Evolutionary conservation across 1,140 invertebrate species (phyloP).

Genomic region (Ganaspis sp.): DNA sequence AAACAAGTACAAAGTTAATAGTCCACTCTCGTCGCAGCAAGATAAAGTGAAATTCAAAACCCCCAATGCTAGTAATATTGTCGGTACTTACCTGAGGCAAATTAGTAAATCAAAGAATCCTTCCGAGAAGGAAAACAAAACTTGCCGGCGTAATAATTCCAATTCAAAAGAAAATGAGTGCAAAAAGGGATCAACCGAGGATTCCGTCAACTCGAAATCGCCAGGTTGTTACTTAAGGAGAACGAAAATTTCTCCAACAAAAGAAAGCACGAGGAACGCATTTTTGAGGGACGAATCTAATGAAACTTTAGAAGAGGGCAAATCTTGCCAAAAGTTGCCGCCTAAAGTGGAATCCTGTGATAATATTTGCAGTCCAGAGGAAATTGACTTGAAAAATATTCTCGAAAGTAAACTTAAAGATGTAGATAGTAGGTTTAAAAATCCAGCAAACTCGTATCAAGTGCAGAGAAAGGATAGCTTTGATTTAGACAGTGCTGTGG

Average conservation of each 20-base stretch:
- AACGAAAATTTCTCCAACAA: conserved; percentile 73
- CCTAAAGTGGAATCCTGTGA: not conserved
- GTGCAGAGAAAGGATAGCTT: conserved; percentile 71
- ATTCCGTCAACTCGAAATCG: conserved; percentile 47
- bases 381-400: conserved; percentile 44
- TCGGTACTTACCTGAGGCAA: conserved; percentile 68
- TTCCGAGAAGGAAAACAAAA: conserved; percentile 62
- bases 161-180: conserved; percentile 46
- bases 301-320: conserved; percentile 21
- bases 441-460: conserved; percentile 48
- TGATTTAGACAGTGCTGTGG: conserved; percentile 71
- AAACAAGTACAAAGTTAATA: conserved; percentile 57
- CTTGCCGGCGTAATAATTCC: conserved; percentile 21
- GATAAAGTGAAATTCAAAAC: conserved; percentile 60
- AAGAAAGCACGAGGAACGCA: conserved; percentile 67
- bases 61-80: conserved; percentile 56
- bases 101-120: conserved; percentile 66
- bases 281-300: conserved; percentile 52
- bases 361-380: conserved; percentile 38
- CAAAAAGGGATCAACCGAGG: conserved; percentile 7
- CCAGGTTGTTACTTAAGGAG: conserved; percentile 67
- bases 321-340: conserved; percentile 18
- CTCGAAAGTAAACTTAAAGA: conserved; percentile 55
- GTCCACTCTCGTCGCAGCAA: conserved; percentile 22
- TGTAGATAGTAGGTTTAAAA: conserved; percentile 52